Conservation (phyloP, 2,797 vertebrate genomes). For the Anguilla pacifica region DNA sequence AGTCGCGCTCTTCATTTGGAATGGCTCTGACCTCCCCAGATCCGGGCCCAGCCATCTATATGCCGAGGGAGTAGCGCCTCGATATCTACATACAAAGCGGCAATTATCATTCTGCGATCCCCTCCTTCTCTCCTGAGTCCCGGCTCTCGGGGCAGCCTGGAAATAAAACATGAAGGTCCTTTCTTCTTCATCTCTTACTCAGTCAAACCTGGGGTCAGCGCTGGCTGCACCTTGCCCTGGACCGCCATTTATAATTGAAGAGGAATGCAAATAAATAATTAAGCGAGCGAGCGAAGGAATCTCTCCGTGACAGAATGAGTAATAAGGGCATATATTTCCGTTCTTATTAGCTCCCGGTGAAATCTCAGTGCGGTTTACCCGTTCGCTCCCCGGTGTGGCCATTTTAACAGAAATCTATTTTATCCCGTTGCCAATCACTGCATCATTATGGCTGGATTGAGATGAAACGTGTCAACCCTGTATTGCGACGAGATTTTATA, state of each 20-base stretch:
- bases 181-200: slow-evolving; percentile 49
- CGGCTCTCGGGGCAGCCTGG: slow-evolving; percentile 43
- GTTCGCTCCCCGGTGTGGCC: slow-evolving; percentile 30
- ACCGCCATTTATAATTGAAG: slow-evolving; percentile 50
- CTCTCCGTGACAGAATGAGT: slow-evolving; percentile 37
- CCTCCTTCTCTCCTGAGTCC: slow-evolving; percentile 33
- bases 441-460: background rate
- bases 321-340: slow-evolving; percentile 51
- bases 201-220: slow-evolving; percentile 46
- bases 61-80: slow-evolving; percentile 26
- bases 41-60: slow-evolving; percentile 19
- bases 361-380: slow-evolving; percentile 5
- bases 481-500: background rate
- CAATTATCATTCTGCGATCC: slow-evolving; percentile 55
- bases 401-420: slow-evolving; percentile 42
- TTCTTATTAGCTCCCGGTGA: slow-evolving; percentile 51
- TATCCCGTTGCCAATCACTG: background rate
- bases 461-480: background rate
- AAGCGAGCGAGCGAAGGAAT: slow-evolving; percentile 33
- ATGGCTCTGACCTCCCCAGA: background rate
- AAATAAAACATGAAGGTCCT: slow-evolving; percentile 56
- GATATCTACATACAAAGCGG: slow-evolving; percentile 52
- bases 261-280: slow-evolving; percentile 60
- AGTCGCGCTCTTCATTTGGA: slow-evolving; percentile 18
- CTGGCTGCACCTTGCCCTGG: slow-evolving; percentile 35